A percentile compares a stretch with the other conserved stretches of the same genome.
Evolutionary conservation across 1,140 invertebrate genomes (phyloP).

Genomic region (Papilio polytes): DNA sequence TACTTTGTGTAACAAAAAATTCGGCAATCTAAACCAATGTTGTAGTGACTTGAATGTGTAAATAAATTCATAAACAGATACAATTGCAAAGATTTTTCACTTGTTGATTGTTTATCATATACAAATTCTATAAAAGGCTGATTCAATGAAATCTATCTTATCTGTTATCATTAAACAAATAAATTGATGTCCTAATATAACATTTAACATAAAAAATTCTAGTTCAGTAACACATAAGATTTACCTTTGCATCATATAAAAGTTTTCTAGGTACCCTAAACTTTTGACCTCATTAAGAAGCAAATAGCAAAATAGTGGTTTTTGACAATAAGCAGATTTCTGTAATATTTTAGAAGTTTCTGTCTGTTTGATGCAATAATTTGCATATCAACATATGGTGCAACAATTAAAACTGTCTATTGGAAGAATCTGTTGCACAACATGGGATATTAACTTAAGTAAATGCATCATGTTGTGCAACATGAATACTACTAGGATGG

Average conservation of each 20-base stretch:
- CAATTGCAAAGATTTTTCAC: background rate
- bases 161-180: background rate
- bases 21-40: too few species aligned
- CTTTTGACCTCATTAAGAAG: background rate
- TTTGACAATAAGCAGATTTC: too few species aligned
- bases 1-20: background rate
- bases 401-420: background rate
- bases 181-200: background rate
- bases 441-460: background rate
- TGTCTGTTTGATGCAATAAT: background rate
- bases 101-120: background rate
- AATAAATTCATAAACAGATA: too few species aligned
- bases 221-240: too few species aligned
- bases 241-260: background rate
- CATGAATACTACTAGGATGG: background rate
- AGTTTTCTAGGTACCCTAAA: background rate
- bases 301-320: background rate
- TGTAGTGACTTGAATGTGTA: too few species aligned
- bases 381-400: background rate
- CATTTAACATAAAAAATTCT: background rate
- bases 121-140: background rate
- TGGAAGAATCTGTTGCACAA: background rate
- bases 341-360: background rate
- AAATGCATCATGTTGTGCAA: background rate
- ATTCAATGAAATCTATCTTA: background rate